Base-by-base conservation (phyloP, 30 jellyfish, hydroid and myxozoan genomes). In the Turritopsis dohrnii region DNA sequence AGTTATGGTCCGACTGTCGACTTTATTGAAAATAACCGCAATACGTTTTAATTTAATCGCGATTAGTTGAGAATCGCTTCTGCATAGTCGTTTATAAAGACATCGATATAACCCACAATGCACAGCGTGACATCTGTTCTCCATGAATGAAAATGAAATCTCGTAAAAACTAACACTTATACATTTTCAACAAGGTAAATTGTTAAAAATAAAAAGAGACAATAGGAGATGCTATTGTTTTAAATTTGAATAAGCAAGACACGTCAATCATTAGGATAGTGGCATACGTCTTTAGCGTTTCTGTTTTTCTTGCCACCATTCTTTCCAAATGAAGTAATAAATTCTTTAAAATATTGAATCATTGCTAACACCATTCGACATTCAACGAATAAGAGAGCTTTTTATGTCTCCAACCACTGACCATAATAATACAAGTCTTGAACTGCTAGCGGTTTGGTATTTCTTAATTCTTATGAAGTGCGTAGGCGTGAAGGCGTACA, bases 101-200 rank as follows among this genome's bases (percentile, higher is more conserved):
- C 28, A 21, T 69, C 60, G 60, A 69, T 69, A 23, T 27, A 69
- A n/a, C 77, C 77, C 77, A 69, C 30, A 23, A 69, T 69, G 77
- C 77, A 69, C 77, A 69, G 77, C 77, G 77, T 69, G 77, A 69
- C 77, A 69, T 69, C 77, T 69, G 77, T 69, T 69, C 77, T 23
- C 30, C 1, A n/a, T 69, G 77, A 69, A 69, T n/a, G 30, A 69
- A 41, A 27, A 69, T 23, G 30, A 27, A 23, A 69, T 27, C 77
- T 69, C 30, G 77, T 69, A n/a, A 69, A 69, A 69, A 69, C 77
- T 69, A 69, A 69, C 77, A 69, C 77, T 69, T 69, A n/a, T 69
- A 69, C 30, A n/a, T 69, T 69, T 69, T 69, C 77, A 23, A 69
- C 28, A n/a, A 27, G 30, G 77, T n/a, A n/a, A 69, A 69, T n/a